Percentiles rank a stretch among this genome's conserved stretches.
Evolutionary conservation across 2,113 vertebrate genomes (phyloP).

Genomic region (Solea senegalensis): DNA sequence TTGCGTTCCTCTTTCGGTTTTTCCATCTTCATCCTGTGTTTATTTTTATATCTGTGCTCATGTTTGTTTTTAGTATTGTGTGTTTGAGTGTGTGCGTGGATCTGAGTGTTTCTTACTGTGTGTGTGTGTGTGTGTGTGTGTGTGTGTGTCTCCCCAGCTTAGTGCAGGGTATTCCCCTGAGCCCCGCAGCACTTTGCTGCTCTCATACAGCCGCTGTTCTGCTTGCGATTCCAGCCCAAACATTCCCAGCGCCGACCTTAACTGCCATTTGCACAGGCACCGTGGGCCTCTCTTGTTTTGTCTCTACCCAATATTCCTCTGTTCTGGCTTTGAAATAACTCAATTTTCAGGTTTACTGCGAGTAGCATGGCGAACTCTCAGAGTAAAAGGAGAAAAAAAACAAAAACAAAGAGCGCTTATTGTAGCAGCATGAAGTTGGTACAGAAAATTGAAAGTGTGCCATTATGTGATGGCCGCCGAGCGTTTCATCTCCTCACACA

Average conservation of each 20-base stretch:
- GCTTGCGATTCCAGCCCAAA: conserved; percentile 53
- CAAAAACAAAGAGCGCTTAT: conserved; percentile 11
- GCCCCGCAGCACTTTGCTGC: conserved; percentile 72
- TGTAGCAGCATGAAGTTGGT: neutral
- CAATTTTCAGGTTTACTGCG: conserved; percentile 34
- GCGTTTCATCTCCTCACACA: conserved; percentile 15
- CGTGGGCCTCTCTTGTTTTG: conserved; percentile 33
- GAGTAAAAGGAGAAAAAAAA: neutral
- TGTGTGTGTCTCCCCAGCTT: conserved; percentile 44
- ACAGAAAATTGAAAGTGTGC: conserved; percentile 11
- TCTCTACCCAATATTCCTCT: conserved; percentile 14
- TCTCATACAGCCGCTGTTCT: conserved; percentile 53
- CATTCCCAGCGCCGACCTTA: conserved; percentile 57
- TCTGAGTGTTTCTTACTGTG: conserved; percentile 47
- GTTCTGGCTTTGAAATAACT: conserved; percentile 40
- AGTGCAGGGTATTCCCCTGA: conserved; percentile 63
- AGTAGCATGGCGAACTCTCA: conserved; percentile 22
- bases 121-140: conserved; percentile 19
- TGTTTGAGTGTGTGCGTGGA: conserved; percentile 30
- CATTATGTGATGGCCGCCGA: conserved; percentile 3
- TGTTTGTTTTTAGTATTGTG: conserved; percentile 64
- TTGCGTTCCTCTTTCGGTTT: conserved; percentile 16
- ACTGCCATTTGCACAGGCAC: conserved; percentile 60
- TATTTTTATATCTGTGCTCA: conserved; percentile 44
- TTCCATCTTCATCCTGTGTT: conserved; percentile 29